These are phyloP conservation scores for Lanius collurio DNA, from an alignment of 2,113 vertebrate genomes.

Conservation along the genomic window DNA sequence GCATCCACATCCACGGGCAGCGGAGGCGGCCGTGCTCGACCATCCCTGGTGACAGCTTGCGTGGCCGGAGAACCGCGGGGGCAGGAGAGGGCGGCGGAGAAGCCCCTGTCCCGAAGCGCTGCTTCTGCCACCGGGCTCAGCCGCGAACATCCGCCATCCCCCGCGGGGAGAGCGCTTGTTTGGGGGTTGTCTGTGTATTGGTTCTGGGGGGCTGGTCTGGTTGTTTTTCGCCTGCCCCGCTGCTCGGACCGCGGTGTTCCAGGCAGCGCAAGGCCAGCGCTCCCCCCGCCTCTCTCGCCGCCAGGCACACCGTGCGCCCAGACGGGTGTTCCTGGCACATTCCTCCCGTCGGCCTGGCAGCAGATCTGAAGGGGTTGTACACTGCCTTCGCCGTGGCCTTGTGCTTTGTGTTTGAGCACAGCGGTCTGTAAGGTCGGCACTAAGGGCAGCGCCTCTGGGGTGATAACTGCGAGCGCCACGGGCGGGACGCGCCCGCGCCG, in stretches of 20 bases:
- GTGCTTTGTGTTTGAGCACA: neutral
- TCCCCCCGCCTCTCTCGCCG: neutral
- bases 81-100: neutral
- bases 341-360: neutral
- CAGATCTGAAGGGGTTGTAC: neutral
- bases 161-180: neutral
- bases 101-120: neutral
- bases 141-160: neutral
- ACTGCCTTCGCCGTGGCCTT: neutral
- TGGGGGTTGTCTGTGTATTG: neutral
- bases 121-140: neutral
- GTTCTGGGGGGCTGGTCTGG: neutral
- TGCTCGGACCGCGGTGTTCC: neutral
- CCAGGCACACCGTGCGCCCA: neutral
- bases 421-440: too few relatives aligned
- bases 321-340: neutral
- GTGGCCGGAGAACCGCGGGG: neutral
- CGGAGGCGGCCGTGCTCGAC: neutral
- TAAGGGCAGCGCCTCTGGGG: fast-evolving
- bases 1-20: neutral
- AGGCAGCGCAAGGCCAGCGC: neutral
- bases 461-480: neutral
- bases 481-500: fast-evolving
- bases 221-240: neutral
- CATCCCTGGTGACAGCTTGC: neutral